A percentile compares a stretch with the other conserved stretches of the same genome.
phyloP scores from a whole-genome alignment of 1,140 invertebrate species.

The Octopus sinensis region DNA sequence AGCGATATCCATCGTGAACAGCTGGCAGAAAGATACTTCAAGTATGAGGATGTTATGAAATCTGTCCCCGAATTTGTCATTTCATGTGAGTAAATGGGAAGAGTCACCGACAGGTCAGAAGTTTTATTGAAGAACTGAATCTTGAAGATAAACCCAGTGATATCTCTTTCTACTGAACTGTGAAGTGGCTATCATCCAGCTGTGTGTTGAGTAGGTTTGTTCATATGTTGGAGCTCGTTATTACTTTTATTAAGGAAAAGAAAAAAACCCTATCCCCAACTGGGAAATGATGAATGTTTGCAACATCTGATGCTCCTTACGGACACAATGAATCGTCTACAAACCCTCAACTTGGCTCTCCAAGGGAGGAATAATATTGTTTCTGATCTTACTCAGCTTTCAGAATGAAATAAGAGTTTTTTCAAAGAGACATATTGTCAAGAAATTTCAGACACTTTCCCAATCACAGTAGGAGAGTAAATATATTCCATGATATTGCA shows the following conservation, averaged over 20 bases:
- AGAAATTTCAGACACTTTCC: not conserved
- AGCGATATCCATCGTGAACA: not conserved
- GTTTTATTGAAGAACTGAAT: too few relatives aligned
- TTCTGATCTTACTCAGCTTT: conserved; percentile 7
- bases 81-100: not conserved
- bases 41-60: conserved; percentile 1
- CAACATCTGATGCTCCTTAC: not conserved
- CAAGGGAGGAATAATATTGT: conserved; percentile 3
- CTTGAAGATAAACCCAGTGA: not conserved
- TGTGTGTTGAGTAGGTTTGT: not conserved
- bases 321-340: not conserved
- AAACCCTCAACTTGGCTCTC: conserved; percentile 1
- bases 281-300: not conserved
- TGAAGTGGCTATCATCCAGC: not conserved
- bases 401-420: conserved; percentile 1
- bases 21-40: conserved; percentile 3
- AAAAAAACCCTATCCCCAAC: not conserved
- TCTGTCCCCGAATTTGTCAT: not conserved
- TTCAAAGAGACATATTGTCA: not conserved
- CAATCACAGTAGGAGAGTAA: not conserved
- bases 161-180: not conserved
- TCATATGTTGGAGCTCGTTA: not conserved
- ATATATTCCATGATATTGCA: not conserved
- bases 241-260: not conserved
- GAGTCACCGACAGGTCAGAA: not conserved